Percentiles rank a stretch among this genome's conserved stretches.
phyloP scores from a whole-genome alignment of 2,797 vertebrate species.

The Oryzias sinensis region DNA sequence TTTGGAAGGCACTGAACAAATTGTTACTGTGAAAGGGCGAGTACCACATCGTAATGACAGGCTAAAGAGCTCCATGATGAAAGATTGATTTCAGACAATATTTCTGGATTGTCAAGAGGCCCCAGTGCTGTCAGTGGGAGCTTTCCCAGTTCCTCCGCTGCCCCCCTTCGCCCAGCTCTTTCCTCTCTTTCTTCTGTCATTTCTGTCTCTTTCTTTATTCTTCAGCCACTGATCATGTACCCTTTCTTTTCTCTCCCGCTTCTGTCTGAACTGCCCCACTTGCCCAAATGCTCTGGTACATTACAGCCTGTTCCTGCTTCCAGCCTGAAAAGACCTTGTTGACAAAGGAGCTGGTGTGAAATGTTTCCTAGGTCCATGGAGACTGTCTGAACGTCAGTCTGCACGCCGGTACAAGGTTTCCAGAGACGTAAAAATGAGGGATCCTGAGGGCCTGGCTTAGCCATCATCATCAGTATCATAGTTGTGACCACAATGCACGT shows the following conservation, averaged over 20 bases:
- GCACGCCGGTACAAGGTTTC: conserved; percentile 47
- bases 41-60: conserved; percentile 68
- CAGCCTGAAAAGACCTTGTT: conserved; percentile 55
- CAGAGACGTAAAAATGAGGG: conserved; percentile 27
- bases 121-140: conserved; percentile 72
- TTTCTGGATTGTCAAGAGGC: conserved; percentile 68
- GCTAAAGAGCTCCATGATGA: conserved; percentile 62
- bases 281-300: conserved; percentile 60
- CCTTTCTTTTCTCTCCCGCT: conserved; percentile 34
- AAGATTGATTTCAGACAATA: conserved; percentile 72
- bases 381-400: conserved; percentile 38
- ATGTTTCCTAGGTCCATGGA: conserved; percentile 54
- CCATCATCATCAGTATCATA: conserved; percentile 25
- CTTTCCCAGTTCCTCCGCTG: conserved; percentile 62
- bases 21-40: conserved; percentile 68
- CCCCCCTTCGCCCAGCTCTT: conserved; percentile 40
- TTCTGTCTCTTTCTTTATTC: conserved; percentile 55
- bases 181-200: conserved; percentile 40
- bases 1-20: conserved; percentile 66
- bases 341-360: conserved; percentile 69
- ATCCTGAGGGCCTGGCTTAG: conserved; percentile 18
- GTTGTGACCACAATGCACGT: conserved; percentile 29
- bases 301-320: conserved; percentile 58
- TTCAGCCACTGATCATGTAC: conserved; percentile 33
- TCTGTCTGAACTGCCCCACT: conserved; percentile 60